Evolutionary conservation across 2,113 vertebrate species (phyloP).

Genomic region (Phoenicopterus ruber): DNA sequence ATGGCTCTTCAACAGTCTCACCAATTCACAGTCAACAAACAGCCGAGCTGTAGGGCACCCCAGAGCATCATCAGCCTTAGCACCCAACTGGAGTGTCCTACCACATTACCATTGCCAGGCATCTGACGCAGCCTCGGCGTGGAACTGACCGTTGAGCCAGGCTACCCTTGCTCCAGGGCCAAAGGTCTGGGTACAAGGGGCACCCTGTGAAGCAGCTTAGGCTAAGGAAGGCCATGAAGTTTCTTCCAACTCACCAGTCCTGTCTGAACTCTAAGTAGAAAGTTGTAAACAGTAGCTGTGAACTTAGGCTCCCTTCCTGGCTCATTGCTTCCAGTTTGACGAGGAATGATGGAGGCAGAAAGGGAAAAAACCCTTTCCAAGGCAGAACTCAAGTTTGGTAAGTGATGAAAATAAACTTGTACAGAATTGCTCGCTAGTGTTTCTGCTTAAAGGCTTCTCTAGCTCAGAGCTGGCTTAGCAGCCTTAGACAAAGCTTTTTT

Average conservation of each 20-base stretch:
- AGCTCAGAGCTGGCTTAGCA: not conserved
- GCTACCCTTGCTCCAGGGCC: not conserved
- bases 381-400: not conserved
- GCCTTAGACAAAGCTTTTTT: not conserved
- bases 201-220: not conserved
- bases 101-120: not conserved
- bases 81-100: not conserved
- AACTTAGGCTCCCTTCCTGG: not conserved
- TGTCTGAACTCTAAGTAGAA: not conserved
- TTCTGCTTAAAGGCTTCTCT: not conserved
- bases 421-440: not conserved
- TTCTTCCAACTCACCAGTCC: not conserved
- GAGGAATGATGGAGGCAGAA: not conserved
- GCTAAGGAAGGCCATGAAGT: not conserved
- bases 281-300: not conserved
- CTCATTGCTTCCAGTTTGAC: not conserved
- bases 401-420: not conserved
- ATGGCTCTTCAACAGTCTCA: not conserved
- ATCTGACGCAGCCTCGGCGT: fast-evolving
- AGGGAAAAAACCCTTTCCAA: not conserved
- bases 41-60: not conserved
- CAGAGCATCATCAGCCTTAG: not conserved
- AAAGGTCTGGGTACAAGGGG: fast-evolving
- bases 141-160: fast-evolving
- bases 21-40: not conserved